These are phyloP conservation scores for Pimephales promelas DNA, from an alignment of 2,113 vertebrate genomes.

Conservation along the genomic window DNA sequence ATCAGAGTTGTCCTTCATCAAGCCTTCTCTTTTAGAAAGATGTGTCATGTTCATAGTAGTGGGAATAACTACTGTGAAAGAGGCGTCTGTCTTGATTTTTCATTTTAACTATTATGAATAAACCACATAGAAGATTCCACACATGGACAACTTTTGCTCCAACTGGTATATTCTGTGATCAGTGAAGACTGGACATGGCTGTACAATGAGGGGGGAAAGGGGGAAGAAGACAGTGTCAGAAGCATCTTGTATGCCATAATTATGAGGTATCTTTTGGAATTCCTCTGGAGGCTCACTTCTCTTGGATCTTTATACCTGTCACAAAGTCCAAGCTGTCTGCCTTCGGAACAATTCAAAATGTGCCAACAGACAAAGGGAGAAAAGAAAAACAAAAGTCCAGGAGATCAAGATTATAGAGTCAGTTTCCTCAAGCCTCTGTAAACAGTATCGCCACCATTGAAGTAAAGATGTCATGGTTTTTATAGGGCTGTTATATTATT, in stretches of 20 bases:
- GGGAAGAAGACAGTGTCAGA: constrained; percentile 47
- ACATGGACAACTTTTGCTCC: background rate
- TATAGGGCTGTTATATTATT: constrained; percentile 50
- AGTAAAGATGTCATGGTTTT: constrained; percentile 34
- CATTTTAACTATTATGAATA: background rate
- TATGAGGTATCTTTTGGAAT: constrained; percentile 74
- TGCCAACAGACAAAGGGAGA: constrained; percentile 72
- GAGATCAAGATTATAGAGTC: constrained; percentile 59
- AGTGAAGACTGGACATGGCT: constrained; percentile 12
- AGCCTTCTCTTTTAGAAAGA: background rate
- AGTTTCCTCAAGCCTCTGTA: constrained; percentile 73
- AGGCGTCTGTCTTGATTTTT: background rate
- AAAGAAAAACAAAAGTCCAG: constrained; percentile 57
- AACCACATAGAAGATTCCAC: background rate
- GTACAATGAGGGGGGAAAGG: constrained; percentile 33
- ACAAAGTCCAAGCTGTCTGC: constrained; percentile 61
- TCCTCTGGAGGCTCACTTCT: constrained; percentile 67
- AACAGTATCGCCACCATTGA: constrained; percentile 70
- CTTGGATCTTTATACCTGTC: constrained; percentile 70
- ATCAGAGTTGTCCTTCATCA: constrained; percentile 2
- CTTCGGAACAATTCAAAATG: constrained; percentile 72
- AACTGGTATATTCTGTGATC: constrained; percentile 36
- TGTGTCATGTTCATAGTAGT: background rate
- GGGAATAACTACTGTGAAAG: background rate
- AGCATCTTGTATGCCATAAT: constrained; percentile 70